phyloP scores from a whole-genome alignment of 92 coral and sea anemone species.

The Palythoa grandiflora region DNA sequence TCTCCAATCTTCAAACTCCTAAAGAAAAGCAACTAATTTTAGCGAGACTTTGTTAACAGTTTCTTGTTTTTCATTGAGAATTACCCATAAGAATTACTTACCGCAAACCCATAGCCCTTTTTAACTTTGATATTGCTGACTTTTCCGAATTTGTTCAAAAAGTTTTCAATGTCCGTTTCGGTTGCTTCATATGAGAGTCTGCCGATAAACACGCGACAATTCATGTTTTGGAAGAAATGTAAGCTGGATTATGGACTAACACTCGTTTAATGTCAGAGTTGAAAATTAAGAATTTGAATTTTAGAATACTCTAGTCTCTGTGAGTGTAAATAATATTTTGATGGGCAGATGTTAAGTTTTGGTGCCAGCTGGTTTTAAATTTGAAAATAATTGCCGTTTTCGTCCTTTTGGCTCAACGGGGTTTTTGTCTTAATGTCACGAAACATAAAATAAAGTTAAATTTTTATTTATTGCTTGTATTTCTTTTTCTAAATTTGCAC shows the following conservation, averaged over 20 bases:
- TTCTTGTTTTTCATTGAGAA: neutral
- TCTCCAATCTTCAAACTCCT: slow-evolving; percentile 45
- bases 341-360: slow-evolving; percentile 27
- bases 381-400: slow-evolving; percentile 31
- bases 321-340: neutral
- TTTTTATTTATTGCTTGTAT: neutral
- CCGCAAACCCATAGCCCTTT: slow-evolving; percentile 49
- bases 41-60: neutral
- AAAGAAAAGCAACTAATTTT: neutral
- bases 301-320: neutral
- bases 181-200: slow-evolving; percentile 35
- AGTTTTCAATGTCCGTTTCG: slow-evolving; percentile 33
- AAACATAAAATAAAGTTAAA: neutral
- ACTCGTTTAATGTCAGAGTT: neutral
- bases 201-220: slow-evolving; percentile 37
- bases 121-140: slow-evolving; percentile 37
- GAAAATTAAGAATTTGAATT: neutral
- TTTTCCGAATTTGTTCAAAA: slow-evolving; percentile 40
- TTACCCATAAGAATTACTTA: neutral
- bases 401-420: neutral
- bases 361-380: slow-evolving; percentile 26
- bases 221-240: neutral
- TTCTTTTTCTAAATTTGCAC: neutral
- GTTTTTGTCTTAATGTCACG: neutral
- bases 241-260: neutral